These are phyloP conservation scores for Echinops telfairi DNA, from an alignment of 2,113 vertebrate species.

Conservation along the genomic window DNA sequence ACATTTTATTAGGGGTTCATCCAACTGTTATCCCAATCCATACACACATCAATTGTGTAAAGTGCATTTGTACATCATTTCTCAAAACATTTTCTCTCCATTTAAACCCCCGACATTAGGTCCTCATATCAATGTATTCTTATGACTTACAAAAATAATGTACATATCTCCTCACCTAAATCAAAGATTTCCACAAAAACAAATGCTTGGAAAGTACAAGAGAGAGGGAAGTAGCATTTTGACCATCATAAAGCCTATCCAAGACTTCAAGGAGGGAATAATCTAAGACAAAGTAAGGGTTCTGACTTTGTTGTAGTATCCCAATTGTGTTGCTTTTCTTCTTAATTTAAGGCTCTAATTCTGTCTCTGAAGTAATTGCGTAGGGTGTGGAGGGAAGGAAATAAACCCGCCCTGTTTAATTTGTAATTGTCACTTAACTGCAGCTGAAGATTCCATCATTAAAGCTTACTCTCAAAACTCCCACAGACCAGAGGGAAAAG, in stretches of 20 bases:
- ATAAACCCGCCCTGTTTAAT: not conserved
- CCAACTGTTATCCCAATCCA: no score
- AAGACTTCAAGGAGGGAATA: not conserved
- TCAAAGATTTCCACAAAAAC: constrained; percentile 25
- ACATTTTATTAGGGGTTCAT: no score
- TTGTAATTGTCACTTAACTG: constrained; percentile 37
- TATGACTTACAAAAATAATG: not conserved
- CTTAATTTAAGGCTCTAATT: not conserved
- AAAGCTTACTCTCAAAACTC: constrained; percentile 2
- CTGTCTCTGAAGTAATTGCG: not conserved
- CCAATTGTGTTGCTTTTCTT: not conserved
- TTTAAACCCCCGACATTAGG: no score
- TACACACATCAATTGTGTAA: no score
- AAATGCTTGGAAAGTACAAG: not conserved
- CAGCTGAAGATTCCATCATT: constrained; percentile 19
- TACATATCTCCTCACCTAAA: not conserved
- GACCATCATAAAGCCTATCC: not conserved
- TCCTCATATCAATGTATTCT: not conserved
- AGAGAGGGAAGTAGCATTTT: not conserved
- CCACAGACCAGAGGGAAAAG: not conserved
- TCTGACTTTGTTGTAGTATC: not conserved
- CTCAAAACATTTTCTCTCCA: no score
- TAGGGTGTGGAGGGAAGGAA: not conserved
- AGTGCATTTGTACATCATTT: no score
- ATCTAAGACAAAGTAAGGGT: no score